Conservation (phyloP, 2,888 invertebrate species). For the Sphaeridia pumilis region DNA sequence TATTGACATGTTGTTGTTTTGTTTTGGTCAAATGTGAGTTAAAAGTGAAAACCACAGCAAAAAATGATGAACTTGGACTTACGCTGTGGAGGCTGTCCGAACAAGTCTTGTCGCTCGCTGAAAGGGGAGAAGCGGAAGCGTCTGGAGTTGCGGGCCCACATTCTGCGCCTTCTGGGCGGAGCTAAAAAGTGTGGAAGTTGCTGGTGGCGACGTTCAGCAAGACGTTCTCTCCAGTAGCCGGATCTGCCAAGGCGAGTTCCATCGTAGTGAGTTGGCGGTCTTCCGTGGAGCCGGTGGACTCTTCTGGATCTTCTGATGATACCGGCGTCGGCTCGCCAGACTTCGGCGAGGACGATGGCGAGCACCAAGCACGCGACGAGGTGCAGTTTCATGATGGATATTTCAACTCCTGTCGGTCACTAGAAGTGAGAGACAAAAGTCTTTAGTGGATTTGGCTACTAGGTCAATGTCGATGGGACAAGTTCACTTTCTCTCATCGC, state of each 20-base stretch:
- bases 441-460: conserved; percentile 34
- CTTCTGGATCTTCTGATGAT: conserved; percentile 11
- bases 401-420: conserved; percentile 29
- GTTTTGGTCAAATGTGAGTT: no score
- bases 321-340: conserved; percentile 10
- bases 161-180: conserved; percentile 6
- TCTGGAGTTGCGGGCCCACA: conserved; percentile 5
- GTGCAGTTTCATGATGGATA: conserved; percentile 21
- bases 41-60: no score
- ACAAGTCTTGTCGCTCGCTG: conserved; percentile 11
- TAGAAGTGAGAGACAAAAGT: conserved; percentile 36
- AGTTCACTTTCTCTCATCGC: conserved; percentile 29
- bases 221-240: background rate
- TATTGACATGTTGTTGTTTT: no score
- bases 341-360: conserved; percentile 13
- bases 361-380: conserved; percentile 23
- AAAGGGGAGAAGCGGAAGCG: background rate
- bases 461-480: conserved; percentile 34
- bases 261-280: background rate
- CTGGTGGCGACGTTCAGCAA: background rate
- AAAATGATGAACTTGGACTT: no score
- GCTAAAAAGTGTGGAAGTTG: conserved; percentile 11
- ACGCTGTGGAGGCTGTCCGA: background rate
- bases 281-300: conserved; percentile 3
- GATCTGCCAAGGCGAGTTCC: background rate